Evolutionary conservation across 2,797 vertebrate genomes (phyloP).

Genomic region (Myioborus miniatus): DNA sequence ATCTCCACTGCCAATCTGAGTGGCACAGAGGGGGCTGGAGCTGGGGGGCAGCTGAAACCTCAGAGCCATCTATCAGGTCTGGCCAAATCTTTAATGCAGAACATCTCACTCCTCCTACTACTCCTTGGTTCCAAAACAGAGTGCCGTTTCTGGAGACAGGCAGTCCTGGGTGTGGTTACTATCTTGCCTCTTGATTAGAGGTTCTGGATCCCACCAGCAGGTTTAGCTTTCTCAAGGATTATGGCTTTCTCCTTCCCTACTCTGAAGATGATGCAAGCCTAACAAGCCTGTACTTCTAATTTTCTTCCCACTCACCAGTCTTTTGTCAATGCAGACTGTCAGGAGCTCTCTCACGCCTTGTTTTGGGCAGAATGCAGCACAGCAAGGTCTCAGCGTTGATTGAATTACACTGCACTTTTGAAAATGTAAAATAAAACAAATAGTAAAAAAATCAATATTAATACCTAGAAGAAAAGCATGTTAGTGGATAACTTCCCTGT

Average conservation of each 20-base stretch:
- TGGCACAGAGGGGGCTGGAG: not conserved
- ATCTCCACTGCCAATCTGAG: fast-evolving
- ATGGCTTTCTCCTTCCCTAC: not conserved
- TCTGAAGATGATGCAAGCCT: constrained; percentile 8
- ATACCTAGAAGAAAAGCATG: not conserved
- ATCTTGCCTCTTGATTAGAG: not conserved
- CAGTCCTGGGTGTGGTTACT: not conserved
- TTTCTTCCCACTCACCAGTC: not conserved
- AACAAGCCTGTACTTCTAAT: constrained; percentile 10
- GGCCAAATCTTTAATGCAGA: not conserved
- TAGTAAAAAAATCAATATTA: not conserved
- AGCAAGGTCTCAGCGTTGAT: not conserved
- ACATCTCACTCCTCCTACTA: not conserved
- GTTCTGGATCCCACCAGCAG: not conserved
- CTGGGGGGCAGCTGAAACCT: not conserved
- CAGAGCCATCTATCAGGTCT: not conserved
- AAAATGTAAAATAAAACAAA: not conserved
- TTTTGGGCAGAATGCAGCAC: not conserved
- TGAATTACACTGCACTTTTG: fast-evolving
- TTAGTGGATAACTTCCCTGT: not conserved
- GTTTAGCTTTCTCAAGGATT: constrained; percentile 35
- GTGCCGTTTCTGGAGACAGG: not conserved
- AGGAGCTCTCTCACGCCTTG: not conserved
- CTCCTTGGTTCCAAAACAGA: not conserved
- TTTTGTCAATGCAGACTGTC: not conserved